Conservation (phyloP, 2,888 invertebrate genomes). For the Nysson spinosus region DNA sequence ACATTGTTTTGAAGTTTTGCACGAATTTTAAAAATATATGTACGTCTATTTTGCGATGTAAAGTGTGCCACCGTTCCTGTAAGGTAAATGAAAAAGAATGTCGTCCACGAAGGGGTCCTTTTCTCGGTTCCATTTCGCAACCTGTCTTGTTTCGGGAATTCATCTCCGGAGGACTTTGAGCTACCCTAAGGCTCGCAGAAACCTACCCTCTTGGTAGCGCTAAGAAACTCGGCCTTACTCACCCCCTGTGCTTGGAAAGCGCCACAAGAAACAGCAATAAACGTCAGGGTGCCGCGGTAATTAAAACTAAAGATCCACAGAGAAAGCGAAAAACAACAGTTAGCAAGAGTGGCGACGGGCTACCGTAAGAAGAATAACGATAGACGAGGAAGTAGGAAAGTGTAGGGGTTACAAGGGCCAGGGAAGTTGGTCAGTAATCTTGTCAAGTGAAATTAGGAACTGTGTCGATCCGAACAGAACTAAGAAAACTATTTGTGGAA, state of each 20-base stretch:
- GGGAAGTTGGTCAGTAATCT: conserved; percentile 11
- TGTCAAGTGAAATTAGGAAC: conserved; percentile 27
- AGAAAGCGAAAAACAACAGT: conserved; percentile 72
- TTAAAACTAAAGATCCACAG: conserved; percentile 75
- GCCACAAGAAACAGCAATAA: conserved; percentile 75
- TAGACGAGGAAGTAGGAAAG: conserved; percentile 15
- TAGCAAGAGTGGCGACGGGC: conserved; percentile 38
- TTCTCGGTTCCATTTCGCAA: conserved; percentile 60
- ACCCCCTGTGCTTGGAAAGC: conserved; percentile 43
- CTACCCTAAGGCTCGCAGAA: conserved; percentile 44
- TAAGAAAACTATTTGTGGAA: no score
- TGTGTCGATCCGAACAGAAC: no score
- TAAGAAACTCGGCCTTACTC: conserved; percentile 54
- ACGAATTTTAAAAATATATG: no score
- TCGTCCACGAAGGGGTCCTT: conserved; percentile 41
- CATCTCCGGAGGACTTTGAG: conserved; percentile 62
- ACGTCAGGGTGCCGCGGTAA: conserved; percentile 74
- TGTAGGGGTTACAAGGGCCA: background rate
- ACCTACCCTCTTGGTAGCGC: conserved; percentile 35
- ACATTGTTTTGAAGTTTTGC: no score
- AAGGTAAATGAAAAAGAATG: conserved; percentile 61
- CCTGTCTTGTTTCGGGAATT: conserved; percentile 69
- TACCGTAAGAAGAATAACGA: conserved; percentile 42
- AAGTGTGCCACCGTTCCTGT: conserved; percentile 20
- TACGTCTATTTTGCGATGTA: no score